Base-by-base conservation (phyloP, 1,140 invertebrate genomes). In the Bombus cullumanus region DNA sequence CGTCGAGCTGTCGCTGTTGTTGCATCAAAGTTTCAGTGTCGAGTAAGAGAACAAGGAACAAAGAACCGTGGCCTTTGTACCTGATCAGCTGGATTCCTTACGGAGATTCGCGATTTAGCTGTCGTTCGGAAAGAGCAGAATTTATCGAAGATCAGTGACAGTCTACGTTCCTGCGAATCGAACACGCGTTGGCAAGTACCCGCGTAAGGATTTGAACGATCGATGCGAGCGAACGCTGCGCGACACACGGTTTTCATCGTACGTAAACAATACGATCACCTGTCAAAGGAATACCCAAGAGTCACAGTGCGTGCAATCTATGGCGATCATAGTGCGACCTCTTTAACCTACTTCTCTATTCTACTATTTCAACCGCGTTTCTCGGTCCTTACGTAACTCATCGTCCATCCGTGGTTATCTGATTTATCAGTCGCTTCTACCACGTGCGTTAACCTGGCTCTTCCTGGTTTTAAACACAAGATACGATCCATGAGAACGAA, bases 321-420 rank as follows among this genome's bases (percentile, higher is more conserved):
- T 18, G 25, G 18, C 43, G 37, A 78, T 41, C 73, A 82, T 57
- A 86, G 69, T 82, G 79, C 62, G 28, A 62, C 5, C 77, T 41
- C 15, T 71, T 82, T 82, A 88, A 79, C 78, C 86, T 62, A 78
- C 66, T 88, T 81, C 34, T 37, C 37, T 0, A 39, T 37, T 31
- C 18, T 57, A 5, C 53, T 72, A 39, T 85, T 39, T 41, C 31
- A 41, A 31, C 3, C 37, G 62, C 64, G 72, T 71, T 73, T 62
- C 79, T 81, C 43, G 37, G 39, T 81, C 39, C 73, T 88, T 89
- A 82, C 83, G 79, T 88, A 82, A 89, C 73, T 22, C 37, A n/a
- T 37, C 77, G 68, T 74, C 28, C 53, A 59, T 66, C 73, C 62
- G 72, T n/a, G 43, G 59, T 88, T 81, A 69, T 64, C 69, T 6